Conservation (phyloP, 2,113 vertebrate genomes). For the Sander vitreus region DNA sequence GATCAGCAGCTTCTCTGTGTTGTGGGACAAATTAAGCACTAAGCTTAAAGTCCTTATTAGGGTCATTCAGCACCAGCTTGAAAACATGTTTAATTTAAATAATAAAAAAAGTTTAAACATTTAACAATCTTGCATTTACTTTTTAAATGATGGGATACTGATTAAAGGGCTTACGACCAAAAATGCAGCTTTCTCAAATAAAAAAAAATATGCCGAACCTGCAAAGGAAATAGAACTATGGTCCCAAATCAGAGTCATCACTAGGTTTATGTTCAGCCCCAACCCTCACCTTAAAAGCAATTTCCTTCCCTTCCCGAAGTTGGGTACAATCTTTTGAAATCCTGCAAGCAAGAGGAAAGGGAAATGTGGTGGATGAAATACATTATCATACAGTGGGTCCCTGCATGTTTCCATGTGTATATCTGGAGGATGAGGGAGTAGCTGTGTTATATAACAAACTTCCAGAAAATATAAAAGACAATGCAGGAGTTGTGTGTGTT, state of each 20-base stretch:
- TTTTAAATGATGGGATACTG: constrained; percentile 19
- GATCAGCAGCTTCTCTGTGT: constrained; percentile 10
- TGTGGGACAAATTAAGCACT: not conserved
- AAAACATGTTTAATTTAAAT: not conserved
- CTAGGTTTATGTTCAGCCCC: constrained; percentile 53
- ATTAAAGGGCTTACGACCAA: constrained; percentile 6
- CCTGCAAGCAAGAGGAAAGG: constrained; percentile 45
- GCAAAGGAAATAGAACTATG: not conserved
- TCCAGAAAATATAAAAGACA: constrained; percentile 7
- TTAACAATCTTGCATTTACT: constrained; percentile 1
- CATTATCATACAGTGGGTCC: constrained; percentile 44
- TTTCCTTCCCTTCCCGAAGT: constrained; percentile 57
- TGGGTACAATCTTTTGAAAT: constrained; percentile 64
- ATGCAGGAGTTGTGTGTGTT: constrained; percentile 29
- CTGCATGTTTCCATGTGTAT: constrained; percentile 13
- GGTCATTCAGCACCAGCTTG: not conserved
- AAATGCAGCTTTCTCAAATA: not conserved
- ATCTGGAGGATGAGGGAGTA: constrained; percentile 9
- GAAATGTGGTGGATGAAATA: constrained; percentile 55
- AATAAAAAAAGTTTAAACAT: not conserved
- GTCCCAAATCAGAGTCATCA: constrained; percentile 52
- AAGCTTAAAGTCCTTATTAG: constrained; percentile 10
- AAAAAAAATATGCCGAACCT: constrained; percentile 11
- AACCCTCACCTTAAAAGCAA: constrained; percentile 66
- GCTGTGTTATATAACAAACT: constrained; percentile 42